These are phyloP conservation scores for Panopea generosa DNA, from an alignment of 2,888 invertebrate genomes.

Conservation along the genomic window DNA sequence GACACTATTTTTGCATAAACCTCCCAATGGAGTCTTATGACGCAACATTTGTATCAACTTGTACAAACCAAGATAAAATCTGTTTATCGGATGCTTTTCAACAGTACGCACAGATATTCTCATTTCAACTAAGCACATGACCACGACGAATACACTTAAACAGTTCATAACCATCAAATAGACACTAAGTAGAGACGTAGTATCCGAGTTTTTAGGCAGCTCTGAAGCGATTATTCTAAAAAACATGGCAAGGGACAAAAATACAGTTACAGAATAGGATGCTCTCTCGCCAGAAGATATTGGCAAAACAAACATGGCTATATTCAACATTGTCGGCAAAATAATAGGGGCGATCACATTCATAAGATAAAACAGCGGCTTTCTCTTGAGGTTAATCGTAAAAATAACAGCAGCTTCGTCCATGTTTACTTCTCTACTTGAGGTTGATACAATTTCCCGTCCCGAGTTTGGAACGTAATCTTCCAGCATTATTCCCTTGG, in stretches of 20 bases:
- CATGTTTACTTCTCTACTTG: not conserved
- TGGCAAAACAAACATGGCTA: not conserved
- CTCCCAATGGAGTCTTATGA: not conserved
- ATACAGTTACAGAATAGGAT: constrained; percentile 29
- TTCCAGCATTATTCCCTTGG: not conserved
- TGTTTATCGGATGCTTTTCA: not conserved
- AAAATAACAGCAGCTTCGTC: constrained; percentile 33
- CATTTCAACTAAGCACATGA: not conserved
- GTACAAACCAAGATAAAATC: not conserved
- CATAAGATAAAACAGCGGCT: constrained; percentile 24
- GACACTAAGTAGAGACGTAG: constrained; percentile 1
- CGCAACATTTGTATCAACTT: not conserved
- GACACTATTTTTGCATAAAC: too few species aligned
- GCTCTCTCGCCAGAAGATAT: constrained; percentile 29
- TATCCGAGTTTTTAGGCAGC: constrained; percentile 32
- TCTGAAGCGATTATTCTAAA: constrained; percentile 33
- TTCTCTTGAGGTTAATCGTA: constrained; percentile 15
- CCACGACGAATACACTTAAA: constrained; percentile 28
- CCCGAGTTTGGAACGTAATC: not conserved
- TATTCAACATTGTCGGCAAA: not conserved
- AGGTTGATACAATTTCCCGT: not conserved
- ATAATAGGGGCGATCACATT: constrained; percentile 25
- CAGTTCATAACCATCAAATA: constrained; percentile 15
- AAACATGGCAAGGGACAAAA: constrained; percentile 34
- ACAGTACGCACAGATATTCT: not conserved